Conservation (phyloP, 2,113 vertebrate genomes). For the Entelurus aequoreus region DNA sequence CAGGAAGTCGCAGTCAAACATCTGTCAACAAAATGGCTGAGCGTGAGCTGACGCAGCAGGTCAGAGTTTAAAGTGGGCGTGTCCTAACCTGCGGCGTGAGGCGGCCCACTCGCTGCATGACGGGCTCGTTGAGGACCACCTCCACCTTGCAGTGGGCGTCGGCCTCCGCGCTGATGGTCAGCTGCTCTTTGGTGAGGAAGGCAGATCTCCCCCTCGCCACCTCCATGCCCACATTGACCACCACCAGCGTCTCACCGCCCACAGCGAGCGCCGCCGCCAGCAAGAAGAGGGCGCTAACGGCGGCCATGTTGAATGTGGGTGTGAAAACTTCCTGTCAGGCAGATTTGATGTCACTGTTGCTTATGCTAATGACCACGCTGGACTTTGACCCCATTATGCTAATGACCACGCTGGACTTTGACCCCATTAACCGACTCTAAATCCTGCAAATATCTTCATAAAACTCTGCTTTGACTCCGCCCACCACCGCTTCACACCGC, state of each 20-base stretch:
- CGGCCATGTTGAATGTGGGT: constrained; percentile 29
- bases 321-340: not conserved
- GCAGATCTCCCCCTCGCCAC: constrained; percentile 59
- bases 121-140: constrained; percentile 66
- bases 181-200: constrained; percentile 51
- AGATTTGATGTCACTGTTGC: too few relatives aligned
- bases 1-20: constrained; percentile 72
- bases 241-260: constrained; percentile 49
- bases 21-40: constrained; percentile 37
- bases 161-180: constrained; percentile 46
- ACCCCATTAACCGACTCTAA: not conserved
- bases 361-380: too few relatives aligned
- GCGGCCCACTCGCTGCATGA: constrained; percentile 67
- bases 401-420: too few relatives aligned
- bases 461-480: constrained; percentile 6
- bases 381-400: too few relatives aligned
- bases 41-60: not conserved
- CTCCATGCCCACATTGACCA: constrained; percentile 53
- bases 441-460: constrained; percentile 2
- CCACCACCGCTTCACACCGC: constrained; percentile 10
- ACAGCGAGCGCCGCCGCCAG: not conserved
- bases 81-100: constrained; percentile 52
- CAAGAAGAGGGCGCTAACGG: not conserved
- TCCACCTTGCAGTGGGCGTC: constrained; percentile 68
- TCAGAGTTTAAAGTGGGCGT: not conserved